These are phyloP conservation scores for Sapajus apella DNA, from an alignment of 2,113 vertebrate species.

Conservation along the genomic window DNA sequence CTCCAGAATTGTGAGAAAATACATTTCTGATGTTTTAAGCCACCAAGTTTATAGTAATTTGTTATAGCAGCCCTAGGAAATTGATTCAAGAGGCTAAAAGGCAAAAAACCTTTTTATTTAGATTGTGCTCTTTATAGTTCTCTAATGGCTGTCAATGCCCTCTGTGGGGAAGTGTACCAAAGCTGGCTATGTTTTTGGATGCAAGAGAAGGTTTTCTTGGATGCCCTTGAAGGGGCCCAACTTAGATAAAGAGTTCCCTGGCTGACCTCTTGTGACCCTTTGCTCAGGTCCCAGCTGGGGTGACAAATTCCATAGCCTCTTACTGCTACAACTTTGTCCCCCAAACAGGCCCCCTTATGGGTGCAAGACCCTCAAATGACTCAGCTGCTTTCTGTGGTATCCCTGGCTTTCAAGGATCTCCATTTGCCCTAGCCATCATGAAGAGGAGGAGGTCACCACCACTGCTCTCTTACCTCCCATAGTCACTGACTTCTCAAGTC, in stretches of 20 bases:
- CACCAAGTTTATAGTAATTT: background rate
- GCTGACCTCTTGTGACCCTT: background rate
- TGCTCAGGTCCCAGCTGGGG: background rate
- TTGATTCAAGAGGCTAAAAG: background rate
- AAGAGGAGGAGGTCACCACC: background rate
- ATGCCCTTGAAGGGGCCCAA: rapidly evolving
- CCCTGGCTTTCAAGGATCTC: background rate
- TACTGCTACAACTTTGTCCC: background rate
- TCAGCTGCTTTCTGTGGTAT: background rate
- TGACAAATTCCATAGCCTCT: background rate
- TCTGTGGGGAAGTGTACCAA: background rate
- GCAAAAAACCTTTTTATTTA: background rate
- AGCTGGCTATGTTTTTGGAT: background rate
- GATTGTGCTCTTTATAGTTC: background rate
- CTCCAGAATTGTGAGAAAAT: background rate
- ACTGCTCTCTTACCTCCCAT: background rate
- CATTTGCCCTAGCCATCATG: background rate
- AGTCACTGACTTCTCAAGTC: background rate
- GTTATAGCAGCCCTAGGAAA: background rate
- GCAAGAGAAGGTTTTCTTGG: background rate
- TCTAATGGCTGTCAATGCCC: background rate
- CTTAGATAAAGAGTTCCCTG: background rate
- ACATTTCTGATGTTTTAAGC: background rate
- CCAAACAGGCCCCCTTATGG: too few species aligned
- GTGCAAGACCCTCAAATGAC: background rate